phyloP scores from a whole-genome alignment of 2,113 vertebrate genomes.

The Vimba vimba region DNA sequence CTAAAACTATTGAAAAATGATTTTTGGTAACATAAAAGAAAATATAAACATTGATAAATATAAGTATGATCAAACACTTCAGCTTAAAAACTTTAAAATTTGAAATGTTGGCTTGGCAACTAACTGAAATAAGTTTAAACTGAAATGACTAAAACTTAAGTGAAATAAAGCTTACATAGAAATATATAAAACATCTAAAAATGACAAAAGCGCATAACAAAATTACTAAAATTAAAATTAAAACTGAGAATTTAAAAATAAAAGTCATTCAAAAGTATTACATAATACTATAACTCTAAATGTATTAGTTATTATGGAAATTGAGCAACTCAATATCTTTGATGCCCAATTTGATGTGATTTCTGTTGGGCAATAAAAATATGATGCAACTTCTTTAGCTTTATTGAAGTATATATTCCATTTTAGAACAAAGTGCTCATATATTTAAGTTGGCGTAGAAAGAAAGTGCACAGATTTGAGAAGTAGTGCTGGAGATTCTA shows the following conservation, averaged over 20 bases:
- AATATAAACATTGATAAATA: not conserved
- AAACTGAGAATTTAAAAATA: not conserved
- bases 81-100: not conserved
- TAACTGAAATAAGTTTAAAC: not conserved
- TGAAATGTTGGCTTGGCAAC: not conserved
- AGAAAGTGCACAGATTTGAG: constrained; percentile 41
- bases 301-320: not conserved
- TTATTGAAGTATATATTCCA: not conserved
- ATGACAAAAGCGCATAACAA: not conserved
- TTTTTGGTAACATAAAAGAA: not conserved
- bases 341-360: constrained; percentile 2
- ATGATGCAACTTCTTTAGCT: not conserved
- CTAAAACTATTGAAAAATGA: not conserved
- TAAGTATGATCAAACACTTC: not conserved
- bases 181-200: not conserved
- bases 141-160: not conserved
- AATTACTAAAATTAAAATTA: not conserved
- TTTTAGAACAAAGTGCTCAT: constrained; percentile 1
- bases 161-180: not conserved
- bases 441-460: constrained; percentile 26
- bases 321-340: not conserved
- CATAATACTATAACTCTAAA: not conserved
- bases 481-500: constrained; percentile 62
- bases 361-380: constrained; percentile 1
- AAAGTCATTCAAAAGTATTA: not conserved